phyloP scores from a whole-genome alignment of 2,113 vertebrate genomes.

The Natator depressus region DNA sequence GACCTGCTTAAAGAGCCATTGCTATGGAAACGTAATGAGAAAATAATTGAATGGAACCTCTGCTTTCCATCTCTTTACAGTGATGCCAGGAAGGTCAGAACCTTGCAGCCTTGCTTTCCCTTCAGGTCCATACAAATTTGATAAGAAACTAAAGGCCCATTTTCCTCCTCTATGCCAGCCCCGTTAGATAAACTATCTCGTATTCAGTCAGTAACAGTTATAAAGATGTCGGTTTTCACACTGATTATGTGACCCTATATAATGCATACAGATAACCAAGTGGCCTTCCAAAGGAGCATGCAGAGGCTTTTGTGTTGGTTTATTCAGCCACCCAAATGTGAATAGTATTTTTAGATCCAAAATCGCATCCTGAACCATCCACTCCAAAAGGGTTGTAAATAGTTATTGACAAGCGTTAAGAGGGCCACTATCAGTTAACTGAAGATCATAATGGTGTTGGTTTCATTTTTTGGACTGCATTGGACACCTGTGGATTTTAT shows the following conservation, averaged over 20 bases:
- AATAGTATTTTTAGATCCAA: neutral
- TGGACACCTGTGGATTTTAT: constrained; percentile 60
- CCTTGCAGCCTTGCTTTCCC: constrained; percentile 59
- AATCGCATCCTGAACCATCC: constrained; percentile 29
- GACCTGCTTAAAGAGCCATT: constrained; percentile 80
- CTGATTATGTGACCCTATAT: constrained; percentile 44
- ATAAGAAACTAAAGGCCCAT: constrained; percentile 60
- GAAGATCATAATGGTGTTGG: neutral
- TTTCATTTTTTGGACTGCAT: constrained; percentile 33
- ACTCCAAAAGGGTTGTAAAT: neutral
- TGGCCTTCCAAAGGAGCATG: constrained; percentile 20
- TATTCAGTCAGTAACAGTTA: constrained; percentile 44
- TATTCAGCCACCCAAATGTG: neutral
- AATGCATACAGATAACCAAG: neutral
- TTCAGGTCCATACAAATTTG: constrained; percentile 70
- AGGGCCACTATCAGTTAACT: constrained; percentile 23
- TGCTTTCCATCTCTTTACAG: constrained; percentile 72
- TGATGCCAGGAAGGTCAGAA: constrained; percentile 68
- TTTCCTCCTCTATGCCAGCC: constrained; percentile 48
- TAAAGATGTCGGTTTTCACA: constrained; percentile 48
- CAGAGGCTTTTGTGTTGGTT: neutral
- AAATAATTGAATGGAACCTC: constrained; percentile 88
- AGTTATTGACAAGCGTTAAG: constrained; percentile 21
- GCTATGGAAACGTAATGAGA: constrained; percentile 89
- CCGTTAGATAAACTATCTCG: constrained; percentile 56